These are phyloP conservation scores for Morone saxatilis DNA, from an alignment of 2,113 vertebrate genomes.

Conservation along the genomic window DNA sequence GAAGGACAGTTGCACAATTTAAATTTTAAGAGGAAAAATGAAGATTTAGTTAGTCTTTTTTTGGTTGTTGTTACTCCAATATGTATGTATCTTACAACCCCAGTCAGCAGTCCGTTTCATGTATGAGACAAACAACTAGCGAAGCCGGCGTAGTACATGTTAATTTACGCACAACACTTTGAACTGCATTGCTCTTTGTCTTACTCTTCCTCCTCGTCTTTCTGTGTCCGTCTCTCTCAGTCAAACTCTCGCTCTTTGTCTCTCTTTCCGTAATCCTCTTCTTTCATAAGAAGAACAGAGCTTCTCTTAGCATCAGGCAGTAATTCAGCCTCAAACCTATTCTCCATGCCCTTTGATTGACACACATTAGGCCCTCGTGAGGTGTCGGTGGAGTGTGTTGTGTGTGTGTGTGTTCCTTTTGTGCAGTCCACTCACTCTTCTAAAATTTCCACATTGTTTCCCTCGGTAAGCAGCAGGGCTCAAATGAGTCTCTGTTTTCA, in stretches of 20 bases:
- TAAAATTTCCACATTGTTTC: constrained; percentile 84
- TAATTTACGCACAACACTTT: constrained; percentile 28
- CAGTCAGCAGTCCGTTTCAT: not conserved
- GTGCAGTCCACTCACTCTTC: constrained; percentile 74
- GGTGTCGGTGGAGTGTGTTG: too few species aligned
- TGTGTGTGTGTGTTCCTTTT: constrained; percentile 78
- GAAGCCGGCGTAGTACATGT: not conserved
- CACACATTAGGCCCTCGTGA: constrained; percentile 76
- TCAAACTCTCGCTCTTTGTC: constrained; percentile 52
- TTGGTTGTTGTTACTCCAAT: not conserved
- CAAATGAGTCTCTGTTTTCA: constrained; percentile 73
- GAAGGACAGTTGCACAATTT: too few species aligned
- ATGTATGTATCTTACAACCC: not conserved
- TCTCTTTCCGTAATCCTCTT: constrained; percentile 64
- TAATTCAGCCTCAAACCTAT: constrained; percentile 79
- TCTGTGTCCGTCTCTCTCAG: constrained; percentile 38
- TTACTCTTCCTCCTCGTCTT: constrained; percentile 24
- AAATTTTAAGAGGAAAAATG: not conserved
- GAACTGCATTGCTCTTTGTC: constrained; percentile 27
- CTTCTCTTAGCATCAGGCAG: constrained; percentile 69
- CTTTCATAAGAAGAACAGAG: constrained; percentile 73
- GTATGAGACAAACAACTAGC: constrained; percentile 8
- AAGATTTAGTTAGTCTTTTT: not conserved
- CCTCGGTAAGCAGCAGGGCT: constrained; percentile 56
- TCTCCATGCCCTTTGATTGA: constrained; percentile 81